Evolutionary conservation across 2,888 invertebrate species (phyloP).

Genomic region (Tachina grossa): DNA sequence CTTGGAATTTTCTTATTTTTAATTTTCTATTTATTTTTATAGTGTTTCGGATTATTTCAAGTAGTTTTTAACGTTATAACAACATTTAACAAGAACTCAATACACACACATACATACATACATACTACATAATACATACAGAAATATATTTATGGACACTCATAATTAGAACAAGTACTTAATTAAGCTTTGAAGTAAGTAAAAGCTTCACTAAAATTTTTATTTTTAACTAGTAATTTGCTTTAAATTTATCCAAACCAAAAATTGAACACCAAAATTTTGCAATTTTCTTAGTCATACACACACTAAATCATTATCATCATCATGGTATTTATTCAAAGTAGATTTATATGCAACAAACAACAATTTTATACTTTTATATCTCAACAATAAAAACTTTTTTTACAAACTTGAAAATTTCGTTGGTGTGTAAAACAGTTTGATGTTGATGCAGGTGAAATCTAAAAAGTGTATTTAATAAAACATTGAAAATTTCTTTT

Average conservation of each 20-base stretch:
- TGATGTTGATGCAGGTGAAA: background rate
- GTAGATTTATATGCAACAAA: conserved; percentile 49
- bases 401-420: conserved; percentile 27
- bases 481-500: background rate
- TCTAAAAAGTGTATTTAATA: background rate
- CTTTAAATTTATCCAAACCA: conserved; percentile 39
- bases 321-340: conserved; percentile 57
- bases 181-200: conserved; percentile 12
- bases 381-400: conserved; percentile 40
- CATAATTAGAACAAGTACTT: conserved; percentile 26
- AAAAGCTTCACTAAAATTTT: background rate
- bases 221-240: conserved; percentile 4
- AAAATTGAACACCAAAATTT: conserved; percentile 51
- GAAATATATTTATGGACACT: background rate
- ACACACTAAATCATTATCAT: conserved; percentile 33
- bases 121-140: background rate
- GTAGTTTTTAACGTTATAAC: conserved; percentile 72
- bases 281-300: conserved; percentile 29
- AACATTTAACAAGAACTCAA: background rate
- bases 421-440: conserved; percentile 1
- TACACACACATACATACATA: background rate
- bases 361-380: conserved; percentile 65
- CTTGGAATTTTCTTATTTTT: conserved; percentile 58
- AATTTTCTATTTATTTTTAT: conserved; percentile 53
- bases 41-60: conserved; percentile 82